Evolutionary conservation across 1,140 invertebrate genomes (phyloP), one percentile per base, ranked within the genome.

Genomic region (Agraylea sexmaculata): DNA sequence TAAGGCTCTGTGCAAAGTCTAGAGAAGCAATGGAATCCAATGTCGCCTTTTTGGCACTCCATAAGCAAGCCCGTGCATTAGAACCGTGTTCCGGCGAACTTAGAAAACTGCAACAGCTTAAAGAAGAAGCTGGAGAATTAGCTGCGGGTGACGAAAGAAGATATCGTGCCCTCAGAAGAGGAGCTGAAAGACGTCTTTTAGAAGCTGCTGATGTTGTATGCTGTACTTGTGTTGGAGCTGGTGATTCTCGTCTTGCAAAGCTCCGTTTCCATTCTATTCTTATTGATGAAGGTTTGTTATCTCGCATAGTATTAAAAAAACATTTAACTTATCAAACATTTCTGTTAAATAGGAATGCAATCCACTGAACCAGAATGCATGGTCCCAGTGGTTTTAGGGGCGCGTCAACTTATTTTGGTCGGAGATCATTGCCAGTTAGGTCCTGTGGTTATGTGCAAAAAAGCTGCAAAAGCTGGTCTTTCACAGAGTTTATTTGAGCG

Each of bases 381-480:
- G 89, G 93, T 98, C 4, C 92, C 96, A 0, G 93, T 99, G 0
- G 90, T 99, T 1, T 66, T 98, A 2, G 95, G 96, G n/a, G 93
- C 92, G 6, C 85, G 93, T 54, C 77, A 96, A 62, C 64, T 98
- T 1, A 93, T 98, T 41, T 72, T 99, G 0, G 94, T 99, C 1
- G 94, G 96, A 2, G 95, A 99, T 69, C 96, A 99, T 60, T 99
- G 96, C 54, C 95, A 99, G 64, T 69, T 99, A 18, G 93, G 94
- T 0, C 94, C 94, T 1, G 93, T 98, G 0, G 93, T 98, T 0
- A 99, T 99, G 93, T 99, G 94, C 64, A 99, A 99, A 60, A 97
- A 98, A 60, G 94, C 96, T 0, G 91, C 93, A 0, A 76, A 87
- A 37, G 94, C 95, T 17, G 96, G 96, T 0, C 73, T 99, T 2